phyloP scores from a whole-genome alignment of 2,113 vertebrate species.

The Acinonyx jubatus region DNA sequence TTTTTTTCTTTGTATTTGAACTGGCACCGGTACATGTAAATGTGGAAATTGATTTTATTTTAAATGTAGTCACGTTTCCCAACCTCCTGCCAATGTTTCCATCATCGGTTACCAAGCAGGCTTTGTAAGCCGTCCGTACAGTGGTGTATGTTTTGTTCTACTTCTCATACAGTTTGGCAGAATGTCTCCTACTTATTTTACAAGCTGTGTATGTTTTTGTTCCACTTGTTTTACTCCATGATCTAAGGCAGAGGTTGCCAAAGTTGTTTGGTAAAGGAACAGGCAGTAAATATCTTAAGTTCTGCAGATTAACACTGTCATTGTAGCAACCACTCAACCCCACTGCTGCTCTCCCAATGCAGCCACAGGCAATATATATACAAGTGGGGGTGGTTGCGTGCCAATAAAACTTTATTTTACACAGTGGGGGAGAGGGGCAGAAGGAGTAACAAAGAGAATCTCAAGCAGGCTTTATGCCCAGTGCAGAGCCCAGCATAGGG shows the following conservation, averaged over 20 bases:
- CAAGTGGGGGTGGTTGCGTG: not conserved
- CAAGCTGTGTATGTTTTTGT: not conserved
- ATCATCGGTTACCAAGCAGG: not conserved
- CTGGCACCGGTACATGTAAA: not conserved
- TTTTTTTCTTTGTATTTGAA: not conserved
- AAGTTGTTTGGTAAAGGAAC: not conserved
- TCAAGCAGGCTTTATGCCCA: too few species aligned
- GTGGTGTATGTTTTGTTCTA: not conserved
- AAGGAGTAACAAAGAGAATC: too few species aligned
- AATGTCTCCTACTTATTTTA: not conserved
- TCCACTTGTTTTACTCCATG: not conserved
- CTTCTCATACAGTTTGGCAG: not conserved
- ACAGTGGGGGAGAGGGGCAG: too few species aligned
- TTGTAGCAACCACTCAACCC: not conserved
- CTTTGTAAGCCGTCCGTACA: not conserved
- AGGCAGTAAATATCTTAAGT: not conserved
- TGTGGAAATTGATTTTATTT: not conserved
- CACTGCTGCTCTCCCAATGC: accelerated
- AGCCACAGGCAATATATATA: accelerated
- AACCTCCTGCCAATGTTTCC: not conserved
- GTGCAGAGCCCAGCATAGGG: too few species aligned
- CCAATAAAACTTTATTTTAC: not conserved
- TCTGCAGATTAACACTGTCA: not conserved
- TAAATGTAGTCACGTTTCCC: not conserved
- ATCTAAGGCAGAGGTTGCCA: not conserved